Conservation (phyloP, 2,797 vertebrate species). For the Naso thynnoides region DNA sequence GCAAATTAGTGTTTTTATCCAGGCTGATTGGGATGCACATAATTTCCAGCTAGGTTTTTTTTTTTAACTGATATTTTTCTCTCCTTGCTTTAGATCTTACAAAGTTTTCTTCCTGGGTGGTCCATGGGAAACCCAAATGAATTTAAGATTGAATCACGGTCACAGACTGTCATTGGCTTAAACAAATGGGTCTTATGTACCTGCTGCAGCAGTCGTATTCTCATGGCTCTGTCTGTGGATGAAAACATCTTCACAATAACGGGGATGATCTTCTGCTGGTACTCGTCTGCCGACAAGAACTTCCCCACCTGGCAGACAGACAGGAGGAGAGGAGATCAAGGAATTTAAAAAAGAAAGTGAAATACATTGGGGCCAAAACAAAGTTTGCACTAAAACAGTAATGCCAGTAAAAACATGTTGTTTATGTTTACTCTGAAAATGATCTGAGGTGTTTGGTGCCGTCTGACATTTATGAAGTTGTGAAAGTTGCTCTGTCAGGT, state of each 20-base stretch:
- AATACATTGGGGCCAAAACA: too few relatives aligned
- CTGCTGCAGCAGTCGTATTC: constrained; percentile 95
- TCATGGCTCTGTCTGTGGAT: constrained; percentile 94
- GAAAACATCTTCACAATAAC: constrained; percentile 97
- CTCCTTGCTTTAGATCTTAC: neutral
- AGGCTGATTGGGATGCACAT: neutral
- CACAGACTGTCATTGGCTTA: neutral
- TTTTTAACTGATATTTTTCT: neutral
- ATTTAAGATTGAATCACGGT: neutral
- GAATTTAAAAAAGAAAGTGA: neutral
- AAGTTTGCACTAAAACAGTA: neutral
- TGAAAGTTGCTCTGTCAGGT: neutral
- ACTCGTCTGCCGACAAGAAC: constrained; percentile 91
- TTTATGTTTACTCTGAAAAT: neutral
- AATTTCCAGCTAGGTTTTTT: neutral
- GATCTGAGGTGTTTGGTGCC: neutral
- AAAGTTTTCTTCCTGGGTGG: neutral
- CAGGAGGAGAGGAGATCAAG: neutral
- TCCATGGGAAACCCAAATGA: neutral
- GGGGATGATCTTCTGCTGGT: constrained; percentile 94
- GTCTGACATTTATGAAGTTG: neutral
- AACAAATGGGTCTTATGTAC: constrained; percentile 59
- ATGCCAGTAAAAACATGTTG: neutral
- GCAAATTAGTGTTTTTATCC: neutral
- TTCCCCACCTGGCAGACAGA: constrained; percentile 88